These are phyloP conservation scores for Charina bottae DNA, from an alignment of 2,113 vertebrate genomes.

Conservation along the genomic window DNA sequence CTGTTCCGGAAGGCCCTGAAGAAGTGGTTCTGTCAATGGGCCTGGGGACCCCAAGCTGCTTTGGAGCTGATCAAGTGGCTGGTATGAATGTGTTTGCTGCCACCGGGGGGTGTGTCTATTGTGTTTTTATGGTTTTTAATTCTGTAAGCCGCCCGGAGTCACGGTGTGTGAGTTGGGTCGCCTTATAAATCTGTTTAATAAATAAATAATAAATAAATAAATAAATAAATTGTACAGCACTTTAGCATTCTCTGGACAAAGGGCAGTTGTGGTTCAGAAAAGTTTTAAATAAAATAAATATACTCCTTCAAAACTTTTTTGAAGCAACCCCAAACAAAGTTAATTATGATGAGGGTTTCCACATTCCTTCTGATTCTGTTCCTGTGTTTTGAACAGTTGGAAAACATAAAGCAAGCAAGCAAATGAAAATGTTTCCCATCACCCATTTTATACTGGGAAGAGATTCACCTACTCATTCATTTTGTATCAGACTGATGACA, in stretches of 20 bases:
- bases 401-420: neutral
- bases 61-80: no score
- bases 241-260: neutral
- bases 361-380: neutral
- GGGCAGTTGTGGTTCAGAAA: neutral
- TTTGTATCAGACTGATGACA: neutral
- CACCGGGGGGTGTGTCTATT: no score
- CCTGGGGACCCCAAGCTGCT: no score
- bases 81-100: no score
- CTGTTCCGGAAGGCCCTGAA: no score
- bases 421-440: neutral
- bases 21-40: no score
- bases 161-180: no score
- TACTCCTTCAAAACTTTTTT: neutral
- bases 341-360: neutral
- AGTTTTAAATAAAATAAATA: neutral
- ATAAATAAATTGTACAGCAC: no score
- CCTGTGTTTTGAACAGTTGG: neutral
- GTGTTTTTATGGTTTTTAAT: no score
- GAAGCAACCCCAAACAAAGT: neutral
- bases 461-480: neutral
- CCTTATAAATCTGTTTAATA: no score
- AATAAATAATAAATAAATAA: no score
- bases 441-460: neutral
- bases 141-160: no score